Evolutionary conservation across 30 jellyfish, hydroid and myxozoan genomes (phyloP), one percentile per base, ranked within the genome.

Genomic region (Aurelia aurita complex sp. Pacific): DNA sequence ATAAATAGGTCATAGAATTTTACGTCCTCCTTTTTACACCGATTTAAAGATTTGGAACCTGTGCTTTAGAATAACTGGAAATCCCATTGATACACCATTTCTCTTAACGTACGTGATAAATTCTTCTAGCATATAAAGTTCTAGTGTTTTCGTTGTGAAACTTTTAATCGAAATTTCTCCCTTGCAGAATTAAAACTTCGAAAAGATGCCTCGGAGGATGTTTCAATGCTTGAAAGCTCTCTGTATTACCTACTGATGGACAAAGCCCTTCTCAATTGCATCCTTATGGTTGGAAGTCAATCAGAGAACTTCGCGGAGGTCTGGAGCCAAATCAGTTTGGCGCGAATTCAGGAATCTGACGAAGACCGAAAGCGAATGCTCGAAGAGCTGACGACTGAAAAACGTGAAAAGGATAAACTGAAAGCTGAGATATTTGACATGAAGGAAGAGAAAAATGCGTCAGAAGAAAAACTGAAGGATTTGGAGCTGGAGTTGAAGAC

Each of bases 171-270:
- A 46, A 46, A 1, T 5, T 46, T 46, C 57, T 46, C 57, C 67
- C 51, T 33, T 23, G 35, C 82, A 87, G 96, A 77, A 14, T 67
- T 87, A 11, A 72, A 32, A n/a, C 69, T 87, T 14, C 84, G 89
- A 29, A 87, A 87, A 80, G 97, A 94, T 5, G 90, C 89, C 42
- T 43, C 77, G 19, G 92, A 94, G 10, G 96, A 94, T 59, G 87
- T 89, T 0, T 79, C 67, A 13, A 75, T 87, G 69, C 70, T 95
- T 70, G 99, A 95, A 61, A 80, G 77, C 76, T 85, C 99, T n/a
- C 60, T 95, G 80, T 90, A 95, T 67, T 95, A 82, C 75, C 74
- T 95, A 78, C 96, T 90, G 77, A 86, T 95, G 97, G 99, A 95
- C 88, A 95, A 95, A 75, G 97, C 98, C 18, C 83, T 95, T 38